Evolutionary conservation across 2,797 vertebrate species (phyloP), one percentile per base, ranked within the genome.

Genomic region (Hyperoplus immaculatus): DNA sequence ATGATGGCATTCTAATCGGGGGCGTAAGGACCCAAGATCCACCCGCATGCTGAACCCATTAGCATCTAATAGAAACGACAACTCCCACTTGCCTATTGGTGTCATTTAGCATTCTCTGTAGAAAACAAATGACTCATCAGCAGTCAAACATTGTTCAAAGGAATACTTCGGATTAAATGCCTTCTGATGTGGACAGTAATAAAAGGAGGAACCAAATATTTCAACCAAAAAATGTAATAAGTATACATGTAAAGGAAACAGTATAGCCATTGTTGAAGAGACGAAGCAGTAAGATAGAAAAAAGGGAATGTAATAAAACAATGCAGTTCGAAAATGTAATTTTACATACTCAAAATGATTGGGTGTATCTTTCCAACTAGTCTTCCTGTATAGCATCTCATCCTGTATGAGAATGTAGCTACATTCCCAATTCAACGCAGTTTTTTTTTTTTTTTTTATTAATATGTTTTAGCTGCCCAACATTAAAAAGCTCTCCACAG

Each of bases 41-140:
- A 59, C 71, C 77, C 77, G 82, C 71, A 80, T 45, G 29, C 70
- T 66, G 50, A 86, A 85, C 62, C 66, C 67, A 77, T 83, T 82
- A 87, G 51, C 70, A 69, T 90, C 66, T 84, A 75, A 89, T 87
- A 78, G 81, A 90, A 79, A 85, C 53, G 55, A 77, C 77, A 87
- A 80, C 64, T 87, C 82, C 73, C 72, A 78, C 67, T 75, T 75
- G 78, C 14, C 61, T 54, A 61, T 13, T 49, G 77, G 51, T 81
- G 63, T 79, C 68, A 69, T 69, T 78, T 67, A 56, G 54, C 70
- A 76, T 82, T 82, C 51, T 72, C 46, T 64, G 50, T 53, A 75
- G 42, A 72, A 79, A 75, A 51, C 46, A 60, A 66, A 83, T 21
- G 41, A 46, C 29, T 29, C 14, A 61, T 49, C 57, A 65, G 42